Percentiles rank a stretch among this genome's conserved stretches.
Evolutionary conservation across 2,797 vertebrate genomes (phyloP).

Genomic region (Echiichthys vipera): DNA sequence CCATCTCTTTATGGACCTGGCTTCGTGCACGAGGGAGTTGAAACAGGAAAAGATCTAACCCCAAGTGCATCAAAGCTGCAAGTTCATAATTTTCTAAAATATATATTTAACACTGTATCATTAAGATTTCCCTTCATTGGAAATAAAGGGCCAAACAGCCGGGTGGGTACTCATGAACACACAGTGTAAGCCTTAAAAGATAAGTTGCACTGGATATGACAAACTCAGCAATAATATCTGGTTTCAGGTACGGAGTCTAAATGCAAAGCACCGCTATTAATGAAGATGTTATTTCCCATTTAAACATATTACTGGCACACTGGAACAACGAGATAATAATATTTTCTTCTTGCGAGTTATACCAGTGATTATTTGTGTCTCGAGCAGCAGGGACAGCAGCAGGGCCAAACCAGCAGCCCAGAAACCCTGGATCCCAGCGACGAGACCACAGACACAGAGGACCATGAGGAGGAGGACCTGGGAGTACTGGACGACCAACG

Average conservation of each 20-base stretch:
- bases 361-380: neutral
- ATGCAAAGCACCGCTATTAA: too few relatives aligned
- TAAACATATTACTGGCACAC: too few relatives aligned
- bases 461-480: constrained; percentile 89
- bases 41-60: too few relatives aligned
- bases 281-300: too few relatives aligned
- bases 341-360: neutral
- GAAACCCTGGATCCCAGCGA: constrained; percentile 86
- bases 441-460: constrained; percentile 91
- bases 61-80: neutral
- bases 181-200: neutral
- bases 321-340: neutral
- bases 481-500: constrained; percentile 92
- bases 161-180: too few relatives aligned
- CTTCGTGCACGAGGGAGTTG: too few relatives aligned
- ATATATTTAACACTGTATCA: neutral
- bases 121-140: neutral
- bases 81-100: neutral
- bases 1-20: too few relatives aligned
- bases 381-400: constrained; percentile 54
- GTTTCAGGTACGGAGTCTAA: too few relatives aligned
- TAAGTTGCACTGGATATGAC: too few relatives aligned
- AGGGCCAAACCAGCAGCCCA: constrained; percentile 58
- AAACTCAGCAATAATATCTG: too few relatives aligned
- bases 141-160: too few relatives aligned